Conservation (phyloP, 2,888 invertebrate species). For the Pandemis heparana region DNA sequence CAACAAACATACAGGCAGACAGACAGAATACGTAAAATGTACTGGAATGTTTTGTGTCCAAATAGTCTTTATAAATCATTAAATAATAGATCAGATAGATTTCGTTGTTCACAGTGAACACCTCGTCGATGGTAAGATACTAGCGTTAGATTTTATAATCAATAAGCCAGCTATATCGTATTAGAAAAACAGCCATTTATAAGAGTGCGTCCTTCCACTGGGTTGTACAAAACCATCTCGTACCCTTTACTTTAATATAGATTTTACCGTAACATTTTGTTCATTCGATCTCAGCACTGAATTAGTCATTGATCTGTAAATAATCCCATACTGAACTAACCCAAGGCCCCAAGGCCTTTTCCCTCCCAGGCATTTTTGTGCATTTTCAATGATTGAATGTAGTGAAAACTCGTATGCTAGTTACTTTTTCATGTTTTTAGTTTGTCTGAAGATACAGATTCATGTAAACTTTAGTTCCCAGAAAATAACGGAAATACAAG, state of each 20-base stretch:
- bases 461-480: background rate
- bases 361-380: constrained; percentile 26
- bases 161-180: no score
- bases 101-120: background rate
- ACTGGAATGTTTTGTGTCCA: no score
- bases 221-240: background rate
- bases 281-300: constrained; percentile 1
- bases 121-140: no score
- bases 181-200: no score
- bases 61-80: no score
- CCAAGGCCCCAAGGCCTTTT: no score
- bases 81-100: no score
- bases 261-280: constrained; percentile 1
- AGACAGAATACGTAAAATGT: no score
- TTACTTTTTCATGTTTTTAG: background rate
- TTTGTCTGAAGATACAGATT: background rate
- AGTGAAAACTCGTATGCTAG: background rate
- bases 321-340: constrained; percentile 23
- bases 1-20: no score
- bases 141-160: no score
- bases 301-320: constrained; percentile 15
- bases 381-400: background rate
- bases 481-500: constrained; percentile 1
- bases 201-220: background rate
- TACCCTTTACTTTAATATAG: background rate